phyloP scores from a whole-genome alignment of 1,140 invertebrate genomes.

The Caligus rogercresseyi region DNA sequence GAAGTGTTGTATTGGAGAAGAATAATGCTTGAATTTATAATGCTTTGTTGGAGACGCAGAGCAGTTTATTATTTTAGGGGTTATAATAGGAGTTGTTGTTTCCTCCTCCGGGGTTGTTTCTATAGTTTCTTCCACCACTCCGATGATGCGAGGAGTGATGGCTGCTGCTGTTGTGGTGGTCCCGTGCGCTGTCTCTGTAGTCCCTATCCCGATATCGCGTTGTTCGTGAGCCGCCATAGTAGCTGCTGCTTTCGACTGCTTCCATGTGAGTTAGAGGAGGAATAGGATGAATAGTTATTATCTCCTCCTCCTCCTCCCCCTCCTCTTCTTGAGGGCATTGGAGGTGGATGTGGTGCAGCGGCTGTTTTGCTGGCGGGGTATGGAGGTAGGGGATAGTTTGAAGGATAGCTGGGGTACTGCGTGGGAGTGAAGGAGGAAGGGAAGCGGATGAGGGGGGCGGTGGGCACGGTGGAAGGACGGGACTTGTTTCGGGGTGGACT shows the following conservation, averaged over 20 bases:
- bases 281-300: not conserved
- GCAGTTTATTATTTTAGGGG: too few species aligned
- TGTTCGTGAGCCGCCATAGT: too few species aligned
- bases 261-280: too few species aligned
- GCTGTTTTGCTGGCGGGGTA: not conserved
- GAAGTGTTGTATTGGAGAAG: too few species aligned
- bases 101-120: too few species aligned
- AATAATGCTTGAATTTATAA: too few species aligned
- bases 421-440: not conserved
- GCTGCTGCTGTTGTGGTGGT: not conserved
- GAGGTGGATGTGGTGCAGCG: not conserved
- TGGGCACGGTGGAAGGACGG: not conserved
- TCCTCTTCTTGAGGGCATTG: too few species aligned
- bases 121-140: not conserved
- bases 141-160: not conserved
- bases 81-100: too few species aligned
- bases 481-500: not conserved
- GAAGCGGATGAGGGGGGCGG: not conserved
- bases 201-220: not conserved
- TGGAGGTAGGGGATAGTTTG: not conserved
- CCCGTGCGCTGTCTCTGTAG: not conserved
- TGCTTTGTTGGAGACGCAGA: too few species aligned
- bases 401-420: not conserved
- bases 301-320: not conserved
- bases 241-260: too few species aligned